A percentile compares a stretch with the other conserved stretches of the same genome.
phyloP scores from a whole-genome alignment of 2,888 invertebrate genomes.

The Thymelicus acteon region DNA sequence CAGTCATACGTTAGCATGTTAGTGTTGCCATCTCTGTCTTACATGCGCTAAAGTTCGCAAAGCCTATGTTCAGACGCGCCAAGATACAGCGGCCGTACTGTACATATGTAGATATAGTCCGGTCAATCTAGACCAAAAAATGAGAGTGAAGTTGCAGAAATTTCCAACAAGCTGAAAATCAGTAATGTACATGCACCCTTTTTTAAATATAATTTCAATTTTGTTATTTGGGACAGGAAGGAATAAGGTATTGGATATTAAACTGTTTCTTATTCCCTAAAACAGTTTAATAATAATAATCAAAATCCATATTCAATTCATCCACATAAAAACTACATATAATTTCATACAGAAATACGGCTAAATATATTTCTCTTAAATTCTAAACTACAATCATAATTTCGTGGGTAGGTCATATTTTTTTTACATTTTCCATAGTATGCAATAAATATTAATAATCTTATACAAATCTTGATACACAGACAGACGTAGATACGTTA shows the following conservation, averaged over 20 bases:
- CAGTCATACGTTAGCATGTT: too few relatives aligned
- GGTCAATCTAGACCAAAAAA: too few relatives aligned
- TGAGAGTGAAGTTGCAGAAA: too few relatives aligned
- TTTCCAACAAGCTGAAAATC: too few relatives aligned
- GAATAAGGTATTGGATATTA: slow-evolving; percentile 56
- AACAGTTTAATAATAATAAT: slow-evolving; percentile 73
- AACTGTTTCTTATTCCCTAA: slow-evolving; percentile 61
- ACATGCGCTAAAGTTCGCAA: too few relatives aligned
- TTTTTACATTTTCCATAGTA: slow-evolving; percentile 79
- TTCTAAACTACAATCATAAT: slow-evolving; percentile 78
- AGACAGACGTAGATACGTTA: slow-evolving; percentile 58
- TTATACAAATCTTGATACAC: slow-evolving; percentile 67
- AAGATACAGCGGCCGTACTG: too few relatives aligned
- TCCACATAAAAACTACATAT: slow-evolving; percentile 85
- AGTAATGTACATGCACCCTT: too few relatives aligned
- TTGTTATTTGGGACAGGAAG: slow-evolving; percentile 37
- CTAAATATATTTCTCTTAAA: slow-evolving; percentile 83
- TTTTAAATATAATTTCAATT: not conserved
- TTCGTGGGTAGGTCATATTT: slow-evolving; percentile 70
- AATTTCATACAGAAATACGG: slow-evolving; percentile 85
- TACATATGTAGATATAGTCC: too few relatives aligned
- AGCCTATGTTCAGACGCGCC: too few relatives aligned
- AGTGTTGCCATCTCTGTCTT: too few relatives aligned
- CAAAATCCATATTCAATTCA: slow-evolving; percentile 80
- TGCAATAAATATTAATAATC: slow-evolving; percentile 75